phyloP scores from a whole-genome alignment of 2,888 invertebrate species.

The Sisyra terminalis region DNA sequence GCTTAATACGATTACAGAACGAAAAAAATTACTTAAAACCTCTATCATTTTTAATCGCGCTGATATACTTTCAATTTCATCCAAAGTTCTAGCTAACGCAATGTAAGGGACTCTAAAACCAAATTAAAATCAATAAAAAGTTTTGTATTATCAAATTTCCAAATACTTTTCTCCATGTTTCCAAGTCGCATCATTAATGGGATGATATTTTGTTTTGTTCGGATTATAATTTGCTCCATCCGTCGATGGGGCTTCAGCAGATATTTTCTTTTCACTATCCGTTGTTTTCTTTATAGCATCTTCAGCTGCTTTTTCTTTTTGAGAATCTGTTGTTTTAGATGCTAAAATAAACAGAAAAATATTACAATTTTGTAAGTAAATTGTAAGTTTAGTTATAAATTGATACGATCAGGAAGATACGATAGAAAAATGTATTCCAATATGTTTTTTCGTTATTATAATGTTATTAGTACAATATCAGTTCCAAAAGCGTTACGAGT shows the following conservation, averaged over 20 bases:
- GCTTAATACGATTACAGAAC: constrained; percentile 75
- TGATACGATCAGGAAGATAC: too few species aligned
- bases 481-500: too few species aligned
- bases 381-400: too few species aligned
- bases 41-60: constrained; percentile 83
- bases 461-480: too few species aligned
- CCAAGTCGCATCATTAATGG: constrained; percentile 74
- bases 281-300: constrained; percentile 11
- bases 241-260: constrained; percentile 10
- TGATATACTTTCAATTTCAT: constrained; percentile 72
- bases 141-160: constrained; percentile 5
- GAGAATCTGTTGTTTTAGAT: constrained; percentile 9
- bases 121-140: too few species aligned
- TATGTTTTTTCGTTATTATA: too few species aligned
- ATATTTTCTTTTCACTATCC: constrained; percentile 9
- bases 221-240: constrained; percentile 48
- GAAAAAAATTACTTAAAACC: constrained; percentile 78
- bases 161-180: constrained; percentile 42
- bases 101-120: constrained; percentile 81
- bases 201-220: constrained; percentile 54
- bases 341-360: neutral
- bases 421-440: too few species aligned
- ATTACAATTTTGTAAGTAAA: too few species aligned
- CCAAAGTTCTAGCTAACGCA: constrained; percentile 79
- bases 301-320: constrained; percentile 8